Percentiles rank a stretch among this genome's conserved stretches.
These are phyloP conservation scores for Hyposmocoma kahamanoa DNA, from an alignment of 1,140 invertebrate genomes.

Conservation along the genomic window DNA sequence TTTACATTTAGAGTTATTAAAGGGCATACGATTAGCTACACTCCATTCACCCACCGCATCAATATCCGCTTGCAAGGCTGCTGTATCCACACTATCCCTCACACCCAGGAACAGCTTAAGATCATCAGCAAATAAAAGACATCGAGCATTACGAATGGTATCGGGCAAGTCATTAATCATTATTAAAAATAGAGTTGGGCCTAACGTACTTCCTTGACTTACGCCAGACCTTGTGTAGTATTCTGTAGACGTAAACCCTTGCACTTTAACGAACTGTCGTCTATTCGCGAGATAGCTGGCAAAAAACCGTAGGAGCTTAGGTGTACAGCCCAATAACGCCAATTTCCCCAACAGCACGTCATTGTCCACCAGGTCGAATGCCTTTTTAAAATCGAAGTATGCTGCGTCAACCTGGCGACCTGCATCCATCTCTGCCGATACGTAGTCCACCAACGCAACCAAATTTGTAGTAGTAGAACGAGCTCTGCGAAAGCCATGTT, in stretches of 20 bases:
- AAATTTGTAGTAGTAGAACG: conserved; percentile 7
- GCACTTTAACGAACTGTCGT: conserved; percentile 3
- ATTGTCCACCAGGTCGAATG: conserved; percentile 15
- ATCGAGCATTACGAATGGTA: conserved; percentile 5
- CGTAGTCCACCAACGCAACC: conserved; percentile 5
- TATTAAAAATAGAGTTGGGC: conserved; percentile 9
- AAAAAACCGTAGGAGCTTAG: conserved; percentile 7
- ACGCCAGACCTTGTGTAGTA: conserved; percentile 10
- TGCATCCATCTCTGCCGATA: conserved; percentile 4
- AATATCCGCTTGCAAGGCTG: too few relatives aligned
- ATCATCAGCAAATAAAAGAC: conserved; percentile 16
- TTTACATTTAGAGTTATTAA: too few relatives aligned
- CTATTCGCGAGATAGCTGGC: conserved; percentile 7
- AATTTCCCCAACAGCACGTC: conserved; percentile 14
- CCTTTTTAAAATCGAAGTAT: conserved; percentile 17
- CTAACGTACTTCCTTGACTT: conserved; percentile 1
- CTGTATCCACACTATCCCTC: background rate
- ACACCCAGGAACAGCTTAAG: conserved; percentile 10
- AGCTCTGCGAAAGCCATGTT: conserved; percentile 7
- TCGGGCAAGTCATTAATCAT: conserved; percentile 18
- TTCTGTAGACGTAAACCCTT: background rate
- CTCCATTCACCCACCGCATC: too few relatives aligned
- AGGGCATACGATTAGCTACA: too few relatives aligned
- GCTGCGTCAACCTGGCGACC: conserved; percentile 14
- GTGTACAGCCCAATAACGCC: background rate